These are phyloP conservation scores for Cephalophus harveyi DNA, from an alignment of 2,113 vertebrate genomes.

Conservation along the genomic window DNA sequence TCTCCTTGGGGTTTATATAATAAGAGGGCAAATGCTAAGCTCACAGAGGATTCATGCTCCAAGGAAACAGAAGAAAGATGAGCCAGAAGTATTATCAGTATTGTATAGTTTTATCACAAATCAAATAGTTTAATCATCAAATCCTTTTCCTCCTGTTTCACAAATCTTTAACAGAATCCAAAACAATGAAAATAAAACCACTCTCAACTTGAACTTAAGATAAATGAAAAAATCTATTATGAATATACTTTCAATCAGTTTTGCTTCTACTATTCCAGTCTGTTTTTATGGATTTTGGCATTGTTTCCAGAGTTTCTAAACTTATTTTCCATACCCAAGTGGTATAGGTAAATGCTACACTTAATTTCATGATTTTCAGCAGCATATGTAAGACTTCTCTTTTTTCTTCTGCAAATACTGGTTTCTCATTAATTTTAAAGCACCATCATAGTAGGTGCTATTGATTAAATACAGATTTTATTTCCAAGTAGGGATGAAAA, in stretches of 20 bases:
- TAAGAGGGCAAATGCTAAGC: not conserved
- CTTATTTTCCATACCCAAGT: not conserved
- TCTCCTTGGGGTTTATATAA: not conserved
- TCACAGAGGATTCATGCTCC: not conserved
- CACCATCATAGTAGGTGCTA: not conserved
- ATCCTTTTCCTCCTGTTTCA: not conserved
- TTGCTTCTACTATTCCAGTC: not conserved
- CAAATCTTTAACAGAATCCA: not conserved
- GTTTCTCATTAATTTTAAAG: not conserved
- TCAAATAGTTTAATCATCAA: not conserved
- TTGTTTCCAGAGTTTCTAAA: not conserved
- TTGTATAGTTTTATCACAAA: not conserved
- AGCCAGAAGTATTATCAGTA: not conserved
- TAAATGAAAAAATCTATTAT: not conserved
- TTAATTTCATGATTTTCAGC: constrained; percentile 29
- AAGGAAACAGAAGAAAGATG: not conserved
- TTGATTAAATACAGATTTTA: not conserved
- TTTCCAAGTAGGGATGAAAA: not conserved
- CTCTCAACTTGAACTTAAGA: not conserved
- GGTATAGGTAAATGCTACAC: not conserved
- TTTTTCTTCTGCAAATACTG: not conserved
- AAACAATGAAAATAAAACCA: constrained; percentile 8
- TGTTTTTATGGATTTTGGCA: not conserved
- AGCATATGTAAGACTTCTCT: not conserved
- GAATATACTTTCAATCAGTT: not conserved